Conservation (phyloP, 2,888 invertebrate genomes). For the Cyclophora albipunctata region DNA sequence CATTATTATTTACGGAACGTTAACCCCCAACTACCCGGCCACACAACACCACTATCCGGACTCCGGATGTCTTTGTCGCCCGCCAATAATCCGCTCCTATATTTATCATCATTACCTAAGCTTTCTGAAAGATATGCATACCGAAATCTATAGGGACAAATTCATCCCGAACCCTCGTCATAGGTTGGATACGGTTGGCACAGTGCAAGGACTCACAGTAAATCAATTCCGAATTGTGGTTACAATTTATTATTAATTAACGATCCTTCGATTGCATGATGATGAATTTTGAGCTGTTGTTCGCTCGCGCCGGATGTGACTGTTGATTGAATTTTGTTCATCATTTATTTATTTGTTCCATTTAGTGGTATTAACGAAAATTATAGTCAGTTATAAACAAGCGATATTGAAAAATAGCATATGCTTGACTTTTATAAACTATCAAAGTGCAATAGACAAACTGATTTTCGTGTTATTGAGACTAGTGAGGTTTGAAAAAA, state of each 20-base stretch:
- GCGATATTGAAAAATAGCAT: too few species aligned
- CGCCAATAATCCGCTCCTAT: slow-evolving; percentile 4
- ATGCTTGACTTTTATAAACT: too few species aligned
- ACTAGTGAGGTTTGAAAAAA: too few species aligned
- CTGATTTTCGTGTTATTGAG: too few species aligned
- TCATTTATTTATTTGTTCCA: not conserved
- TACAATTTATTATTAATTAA: too few species aligned
- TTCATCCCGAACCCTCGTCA: slow-evolving; percentile 25
- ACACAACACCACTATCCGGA: too few species aligned
- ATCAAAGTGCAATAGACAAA: too few species aligned
- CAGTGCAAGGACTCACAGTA: not conserved
- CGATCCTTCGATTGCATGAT: too few species aligned
- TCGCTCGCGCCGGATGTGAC: not conserved
- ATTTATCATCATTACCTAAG: slow-evolving; percentile 22
- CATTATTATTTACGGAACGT: too few species aligned
- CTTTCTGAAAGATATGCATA: slow-evolving; percentile 20
- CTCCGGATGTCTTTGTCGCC: too few species aligned
- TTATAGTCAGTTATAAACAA: not conserved
- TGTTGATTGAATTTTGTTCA: not conserved
- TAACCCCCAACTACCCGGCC: too few species aligned
- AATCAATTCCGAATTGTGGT: not conserved
- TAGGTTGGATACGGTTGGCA: not conserved
- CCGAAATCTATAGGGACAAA: slow-evolving; percentile 22
- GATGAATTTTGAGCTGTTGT: too few species aligned
- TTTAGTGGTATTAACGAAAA: not conserved